These are phyloP conservation scores for Chrysina gloriosa DNA, from an alignment of 2,888 invertebrate genomes.

Conservation along the genomic window DNA sequence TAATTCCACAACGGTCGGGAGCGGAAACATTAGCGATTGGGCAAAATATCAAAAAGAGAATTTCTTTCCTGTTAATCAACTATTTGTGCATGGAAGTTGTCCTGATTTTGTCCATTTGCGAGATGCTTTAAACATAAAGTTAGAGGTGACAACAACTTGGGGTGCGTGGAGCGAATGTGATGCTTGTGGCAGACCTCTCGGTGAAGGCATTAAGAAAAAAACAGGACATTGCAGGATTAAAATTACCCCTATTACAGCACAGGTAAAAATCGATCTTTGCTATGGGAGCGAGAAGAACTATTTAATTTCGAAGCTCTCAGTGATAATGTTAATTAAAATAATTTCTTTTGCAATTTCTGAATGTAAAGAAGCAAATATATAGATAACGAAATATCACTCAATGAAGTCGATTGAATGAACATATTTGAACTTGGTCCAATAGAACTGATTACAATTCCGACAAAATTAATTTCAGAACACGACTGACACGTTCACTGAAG, in stretches of 20 bases:
- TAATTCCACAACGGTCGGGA: constrained; percentile 53
- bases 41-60: constrained; percentile 65
- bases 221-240: constrained; percentile 68
- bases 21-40: constrained; percentile 67
- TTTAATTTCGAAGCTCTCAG: no score
- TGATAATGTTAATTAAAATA: no score
- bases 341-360: no score
- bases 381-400: no score
- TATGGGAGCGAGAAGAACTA: no score
- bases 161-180: constrained; percentile 69
- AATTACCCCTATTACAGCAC: constrained; percentile 47
- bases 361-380: no score
- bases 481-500: background rate
- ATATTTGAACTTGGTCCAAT: no score
- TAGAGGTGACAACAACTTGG: constrained; percentile 68
- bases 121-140: constrained; percentile 60
- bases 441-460: background rate
- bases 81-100: constrained; percentile 64
- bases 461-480: background rate
- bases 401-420: no score
- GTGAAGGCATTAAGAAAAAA: constrained; percentile 63
- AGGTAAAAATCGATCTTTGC: background rate
- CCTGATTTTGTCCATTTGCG: constrained; percentile 63
- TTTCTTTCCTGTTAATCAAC: constrained; percentile 65
- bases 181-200: constrained; percentile 62